Evolutionary conservation across 2,113 vertebrate species (phyloP), one percentile per base, ranked within the genome.

Genomic region (Aythya baeri): DNA sequence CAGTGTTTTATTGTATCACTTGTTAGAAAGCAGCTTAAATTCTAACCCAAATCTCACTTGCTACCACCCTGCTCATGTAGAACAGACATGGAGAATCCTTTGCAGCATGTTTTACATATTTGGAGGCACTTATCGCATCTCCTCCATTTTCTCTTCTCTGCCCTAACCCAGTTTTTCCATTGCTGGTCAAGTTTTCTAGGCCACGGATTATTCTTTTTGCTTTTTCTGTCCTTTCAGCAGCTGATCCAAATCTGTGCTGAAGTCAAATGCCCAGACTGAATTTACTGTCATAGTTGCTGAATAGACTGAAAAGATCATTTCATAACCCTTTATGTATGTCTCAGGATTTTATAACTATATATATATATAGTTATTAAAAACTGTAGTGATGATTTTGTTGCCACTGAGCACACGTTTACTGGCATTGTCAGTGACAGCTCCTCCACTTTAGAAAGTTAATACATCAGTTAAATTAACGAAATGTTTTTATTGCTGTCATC

Each of bases 211-310:
- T 90, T 92, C 41, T 43, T 80, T 86, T 46, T 61, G n/a, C 46
- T 63, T 96, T 86, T 86, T 88, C 52, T 77, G 61, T 46, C 29
- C 74, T 59, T 94, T 78, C 83, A 91, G 73, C 65, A 91, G 61
- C 61, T 90, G 86, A 94, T 93, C 61, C 88, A 92, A 92, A 92
- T 93, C 83, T 91, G 41, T 92, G 80, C 73, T 74, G 46, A 74
- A 96, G 80, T 85, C 61, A 5, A 88, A 93, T 52, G 31, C 68
- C 46, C 76, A 59, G 57, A 23, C 38, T 78, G 76, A 90, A 77
- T 93, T 91, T 73, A 55, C 86, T 73, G 15, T 83, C n/a, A 20
- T 20, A 88, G 86, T 63, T 83, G 55, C 46, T 94, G 91, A 90
- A 92, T 50, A 74, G 52, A 93, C 44, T 38, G 73, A 90, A 86